Evolutionary conservation across 2,888 invertebrate genomes (phyloP).

Genomic region (Meta bourneti): DNA sequence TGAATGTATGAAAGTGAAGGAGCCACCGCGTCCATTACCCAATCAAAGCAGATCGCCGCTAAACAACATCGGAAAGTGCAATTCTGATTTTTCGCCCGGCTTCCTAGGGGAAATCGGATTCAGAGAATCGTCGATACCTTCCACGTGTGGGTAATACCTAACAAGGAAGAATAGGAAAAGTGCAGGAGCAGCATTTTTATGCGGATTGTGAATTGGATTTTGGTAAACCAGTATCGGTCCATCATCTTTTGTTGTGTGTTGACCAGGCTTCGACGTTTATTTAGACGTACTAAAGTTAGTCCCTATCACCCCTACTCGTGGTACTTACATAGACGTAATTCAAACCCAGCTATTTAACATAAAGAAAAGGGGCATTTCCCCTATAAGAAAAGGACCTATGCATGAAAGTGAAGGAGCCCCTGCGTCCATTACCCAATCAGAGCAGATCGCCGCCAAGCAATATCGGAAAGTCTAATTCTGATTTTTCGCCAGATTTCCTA

Average conservation of each 20-base stretch:
- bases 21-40: slow-evolving; percentile 26
- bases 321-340: no score
- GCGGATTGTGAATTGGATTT: neutral
- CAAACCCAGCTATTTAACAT: no score
- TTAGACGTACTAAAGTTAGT: no score
- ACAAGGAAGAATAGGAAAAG: neutral
- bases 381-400: no score
- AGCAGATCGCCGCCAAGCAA: slow-evolving; percentile 8
- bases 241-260: no score
- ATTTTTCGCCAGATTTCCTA: neutral
- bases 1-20: slow-evolving; percentile 2
- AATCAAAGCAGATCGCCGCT: slow-evolving; percentile 41
- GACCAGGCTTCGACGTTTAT: no score
- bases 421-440: slow-evolving; percentile 38
- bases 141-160: neutral
- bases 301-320: no score
- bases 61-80: neutral
- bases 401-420: no score
- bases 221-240: no score
- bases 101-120: neutral
- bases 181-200: neutral
- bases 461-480: neutral
- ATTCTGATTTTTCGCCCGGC: neutral
- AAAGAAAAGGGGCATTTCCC: no score
- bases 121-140: neutral